Evolutionary conservation across 2,797 vertebrate genomes (phyloP).

Genomic region (Psittacula derbiana): DNA sequence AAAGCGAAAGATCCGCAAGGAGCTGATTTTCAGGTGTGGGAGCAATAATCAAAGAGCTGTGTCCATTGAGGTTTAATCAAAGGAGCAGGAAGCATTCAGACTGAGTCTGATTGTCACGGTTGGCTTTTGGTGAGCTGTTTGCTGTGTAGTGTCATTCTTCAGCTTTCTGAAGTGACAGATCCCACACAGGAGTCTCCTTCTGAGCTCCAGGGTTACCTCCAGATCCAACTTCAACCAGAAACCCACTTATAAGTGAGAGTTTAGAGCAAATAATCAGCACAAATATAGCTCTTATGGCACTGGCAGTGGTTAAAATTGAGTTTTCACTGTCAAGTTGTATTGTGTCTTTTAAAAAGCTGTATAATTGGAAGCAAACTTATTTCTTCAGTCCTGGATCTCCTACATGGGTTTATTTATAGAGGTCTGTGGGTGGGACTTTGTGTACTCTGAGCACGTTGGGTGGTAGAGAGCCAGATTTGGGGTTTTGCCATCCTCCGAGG

Average conservation of each 20-base stretch:
- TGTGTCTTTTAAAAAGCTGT: not conserved
- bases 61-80: not conserved
- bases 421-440: slow-evolving; percentile 62
- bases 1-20: not conserved
- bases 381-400: slow-evolving; percentile 59
- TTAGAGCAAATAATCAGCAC: not conserved
- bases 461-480: not conserved
- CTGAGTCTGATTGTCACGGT: not conserved
- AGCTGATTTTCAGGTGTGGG: not conserved
- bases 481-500: not conserved
- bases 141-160: not conserved
- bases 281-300: rapidly evolving
- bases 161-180: not conserved
- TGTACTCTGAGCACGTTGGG: not conserved
- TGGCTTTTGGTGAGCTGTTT: not conserved
- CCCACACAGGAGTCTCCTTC: not conserved
- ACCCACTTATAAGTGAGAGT: rapidly evolving
- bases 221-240: not conserved
- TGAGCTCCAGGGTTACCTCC: not conserved
- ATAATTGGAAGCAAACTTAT: slow-evolving; percentile 40
- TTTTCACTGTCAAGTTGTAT: not conserved
- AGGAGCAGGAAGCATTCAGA: not conserved
- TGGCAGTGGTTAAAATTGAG: not conserved
- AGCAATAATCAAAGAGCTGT: not conserved
- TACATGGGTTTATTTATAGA: slow-evolving; percentile 73